Conservation (phyloP, 2,113 vertebrate genomes). For the Climacteris rufus region DNA sequence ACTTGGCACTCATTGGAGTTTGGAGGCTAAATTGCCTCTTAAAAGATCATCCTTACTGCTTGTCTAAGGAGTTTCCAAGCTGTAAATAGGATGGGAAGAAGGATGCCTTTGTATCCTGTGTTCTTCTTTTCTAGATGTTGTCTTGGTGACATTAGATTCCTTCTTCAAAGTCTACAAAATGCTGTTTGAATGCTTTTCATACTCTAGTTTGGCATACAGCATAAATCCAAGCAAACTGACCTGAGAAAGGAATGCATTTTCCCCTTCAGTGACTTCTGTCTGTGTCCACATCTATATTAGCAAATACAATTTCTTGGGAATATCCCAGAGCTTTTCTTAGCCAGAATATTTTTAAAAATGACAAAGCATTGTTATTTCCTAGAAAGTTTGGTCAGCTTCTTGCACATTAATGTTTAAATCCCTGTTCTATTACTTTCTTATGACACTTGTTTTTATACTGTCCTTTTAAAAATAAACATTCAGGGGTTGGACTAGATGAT, state of each 20-base stretch:
- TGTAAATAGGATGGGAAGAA: constrained; percentile 13
- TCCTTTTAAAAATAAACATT: constrained; percentile 13
- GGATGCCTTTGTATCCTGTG: background rate
- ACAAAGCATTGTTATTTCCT: background rate
- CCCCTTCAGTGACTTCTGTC: background rate
- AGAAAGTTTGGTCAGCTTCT: constrained; percentile 17
- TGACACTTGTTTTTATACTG: background rate
- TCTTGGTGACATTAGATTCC: constrained; percentile 22
- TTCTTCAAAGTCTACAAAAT: constrained; percentile 10
- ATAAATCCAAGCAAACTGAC: background rate
- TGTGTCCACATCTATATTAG: constrained; percentile 3
- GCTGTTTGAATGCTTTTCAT: constrained; percentile 12
- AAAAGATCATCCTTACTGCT: constrained; percentile 16
- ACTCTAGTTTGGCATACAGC: background rate
- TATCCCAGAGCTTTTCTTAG: background rate
- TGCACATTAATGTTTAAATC: background rate
- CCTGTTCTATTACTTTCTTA: background rate
- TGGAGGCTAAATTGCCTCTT: constrained; percentile 10
- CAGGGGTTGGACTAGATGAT: background rate
- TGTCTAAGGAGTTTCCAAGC: constrained; percentile 22
- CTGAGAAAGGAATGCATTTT: constrained; percentile 3
- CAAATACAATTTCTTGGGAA: background rate
- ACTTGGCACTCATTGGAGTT: background rate
- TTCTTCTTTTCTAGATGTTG: constrained; percentile 5
- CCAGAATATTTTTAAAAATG: background rate